Conservation (phyloP, 2,113 vertebrate species). For the Dicaeum eximium region DNA sequence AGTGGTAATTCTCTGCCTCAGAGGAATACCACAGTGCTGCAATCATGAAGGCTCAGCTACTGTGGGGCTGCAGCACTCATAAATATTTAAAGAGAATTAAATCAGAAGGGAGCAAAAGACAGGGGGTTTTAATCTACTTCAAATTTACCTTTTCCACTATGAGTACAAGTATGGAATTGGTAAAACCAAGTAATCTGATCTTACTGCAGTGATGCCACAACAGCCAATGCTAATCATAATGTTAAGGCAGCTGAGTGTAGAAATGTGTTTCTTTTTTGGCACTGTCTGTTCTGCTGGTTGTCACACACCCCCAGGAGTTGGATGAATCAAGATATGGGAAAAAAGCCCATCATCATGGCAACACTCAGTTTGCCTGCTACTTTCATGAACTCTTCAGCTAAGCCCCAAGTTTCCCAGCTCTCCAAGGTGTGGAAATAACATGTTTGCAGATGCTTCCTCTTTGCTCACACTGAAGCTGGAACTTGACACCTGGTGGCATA, state of each 20-base stretch:
- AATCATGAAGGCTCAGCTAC: not conserved
- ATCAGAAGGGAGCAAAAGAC: not conserved
- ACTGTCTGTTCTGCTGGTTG: not conserved
- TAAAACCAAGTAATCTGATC: conserved; percentile 1
- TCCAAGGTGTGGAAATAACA: not conserved
- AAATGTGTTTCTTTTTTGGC: conserved; percentile 2
- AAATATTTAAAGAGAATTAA: not conserved
- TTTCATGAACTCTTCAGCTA: not conserved
- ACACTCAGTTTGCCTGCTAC: not conserved
- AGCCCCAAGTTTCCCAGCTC: not conserved
- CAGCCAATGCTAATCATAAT: not conserved
- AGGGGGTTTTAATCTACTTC: not conserved
- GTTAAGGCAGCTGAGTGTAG: not conserved
- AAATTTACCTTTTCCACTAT: not conserved
- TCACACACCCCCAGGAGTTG: not conserved
- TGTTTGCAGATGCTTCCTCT: not conserved
- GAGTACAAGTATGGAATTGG: not conserved
- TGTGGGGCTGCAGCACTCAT: not conserved
- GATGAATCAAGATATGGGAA: not conserved
- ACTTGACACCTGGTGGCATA: not conserved
- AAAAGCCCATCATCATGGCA: not conserved
- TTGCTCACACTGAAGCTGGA: not conserved
- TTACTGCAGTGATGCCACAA: not conserved
- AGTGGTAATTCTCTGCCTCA: not conserved
- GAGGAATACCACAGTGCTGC: not conserved